Percentiles rank a stretch among this genome's conserved stretches.
These are phyloP conservation scores for Dufourea novaeangliae DNA, from an alignment of 1,140 invertebrate species.

Conservation along the genomic window DNA sequence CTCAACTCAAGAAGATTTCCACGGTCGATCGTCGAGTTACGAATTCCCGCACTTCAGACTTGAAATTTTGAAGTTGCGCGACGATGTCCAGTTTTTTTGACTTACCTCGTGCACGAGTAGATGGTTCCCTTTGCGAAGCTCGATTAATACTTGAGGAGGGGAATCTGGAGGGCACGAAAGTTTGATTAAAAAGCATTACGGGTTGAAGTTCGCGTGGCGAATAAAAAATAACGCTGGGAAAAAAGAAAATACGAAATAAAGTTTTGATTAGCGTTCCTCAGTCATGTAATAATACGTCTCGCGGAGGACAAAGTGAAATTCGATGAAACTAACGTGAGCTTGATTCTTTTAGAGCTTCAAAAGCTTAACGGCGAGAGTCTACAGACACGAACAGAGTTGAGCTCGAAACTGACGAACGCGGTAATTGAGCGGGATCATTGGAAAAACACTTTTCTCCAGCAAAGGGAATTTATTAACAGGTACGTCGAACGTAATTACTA, in stretches of 20 bases:
- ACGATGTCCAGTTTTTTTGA: background rate
- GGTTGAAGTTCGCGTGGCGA: background rate
- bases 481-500: background rate
- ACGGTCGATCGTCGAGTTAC: background rate
- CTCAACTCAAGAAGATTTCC: too few species aligned
- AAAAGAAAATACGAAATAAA: too few species aligned
- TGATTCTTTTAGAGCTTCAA: conserved; percentile 34
- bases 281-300: background rate
- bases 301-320: background rate
- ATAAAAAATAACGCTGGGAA: background rate
- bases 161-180: background rate
- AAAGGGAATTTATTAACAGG: conserved; percentile 56
- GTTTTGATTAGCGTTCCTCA: too few species aligned
- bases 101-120: background rate
- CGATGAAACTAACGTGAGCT: background rate
- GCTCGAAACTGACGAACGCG: conserved; percentile 53
- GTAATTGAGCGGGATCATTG: conserved; percentile 64
- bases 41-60: background rate
- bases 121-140: background rate
- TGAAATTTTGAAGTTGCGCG: background rate
- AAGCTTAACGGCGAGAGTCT: conserved; percentile 44
- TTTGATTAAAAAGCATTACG: background rate
- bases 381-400: conserved; percentile 50
- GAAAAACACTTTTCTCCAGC: conserved; percentile 62
- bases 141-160: background rate